Evolutionary conservation across 2,113 vertebrate species (phyloP).

Genomic region (Melanostigma gelatinosum): DNA sequence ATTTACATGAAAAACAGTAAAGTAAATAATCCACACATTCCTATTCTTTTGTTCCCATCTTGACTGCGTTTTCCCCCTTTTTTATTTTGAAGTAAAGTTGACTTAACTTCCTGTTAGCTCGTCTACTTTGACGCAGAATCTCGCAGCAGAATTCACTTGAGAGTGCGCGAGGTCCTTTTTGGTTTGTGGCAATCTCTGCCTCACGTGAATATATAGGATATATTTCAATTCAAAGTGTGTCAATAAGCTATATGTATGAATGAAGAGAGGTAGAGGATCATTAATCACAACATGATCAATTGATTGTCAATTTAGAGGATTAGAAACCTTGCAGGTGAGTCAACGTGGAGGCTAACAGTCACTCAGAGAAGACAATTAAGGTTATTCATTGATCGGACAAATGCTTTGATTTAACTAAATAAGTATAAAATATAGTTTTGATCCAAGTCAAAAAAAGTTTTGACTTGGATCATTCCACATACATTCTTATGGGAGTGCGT

Average conservation of each 20-base stretch:
- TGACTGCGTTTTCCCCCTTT: background rate
- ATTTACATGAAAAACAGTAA: background rate
- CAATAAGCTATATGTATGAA: background rate
- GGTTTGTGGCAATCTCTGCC: background rate
- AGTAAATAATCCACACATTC: background rate
- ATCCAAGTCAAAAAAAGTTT: background rate
- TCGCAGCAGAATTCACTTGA: constrained; percentile 44
- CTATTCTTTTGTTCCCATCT: background rate
- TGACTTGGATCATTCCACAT: background rate
- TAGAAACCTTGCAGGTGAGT: background rate
- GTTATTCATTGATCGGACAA: background rate
- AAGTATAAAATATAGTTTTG: background rate
- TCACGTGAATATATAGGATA: background rate
- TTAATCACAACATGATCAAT: background rate
- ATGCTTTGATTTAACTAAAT: background rate
- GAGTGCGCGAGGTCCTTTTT: constrained; percentile 16
- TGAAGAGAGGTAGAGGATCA: background rate
- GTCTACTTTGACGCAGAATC: background rate
- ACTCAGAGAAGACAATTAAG: background rate
- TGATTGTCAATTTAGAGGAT: background rate
- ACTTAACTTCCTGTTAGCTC: background rate
- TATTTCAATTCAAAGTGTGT: background rate
- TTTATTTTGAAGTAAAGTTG: constrained; percentile 26
- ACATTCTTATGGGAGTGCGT: background rate
- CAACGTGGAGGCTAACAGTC: background rate